phyloP scores from a whole-genome alignment of 2,888 invertebrate genomes.

The Encarsia formosa region DNA sequence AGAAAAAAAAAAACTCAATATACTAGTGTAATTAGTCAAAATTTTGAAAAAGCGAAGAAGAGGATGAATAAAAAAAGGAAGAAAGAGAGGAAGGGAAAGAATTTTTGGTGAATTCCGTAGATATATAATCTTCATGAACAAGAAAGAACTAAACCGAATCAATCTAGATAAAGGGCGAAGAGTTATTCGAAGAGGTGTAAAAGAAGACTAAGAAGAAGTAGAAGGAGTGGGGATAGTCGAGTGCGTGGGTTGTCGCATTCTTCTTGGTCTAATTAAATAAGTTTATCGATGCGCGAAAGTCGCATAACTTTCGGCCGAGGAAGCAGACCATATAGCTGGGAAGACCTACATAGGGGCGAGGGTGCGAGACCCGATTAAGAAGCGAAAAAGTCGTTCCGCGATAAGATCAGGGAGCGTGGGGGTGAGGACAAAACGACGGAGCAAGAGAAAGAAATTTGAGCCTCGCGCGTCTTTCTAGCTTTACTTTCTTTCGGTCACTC shows the following conservation, averaged over 20 bases:
- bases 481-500: neutral
- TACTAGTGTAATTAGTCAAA: too few species aligned
- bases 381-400: constrained; percentile 19
- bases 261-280: constrained; percentile 17
- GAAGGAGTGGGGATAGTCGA: neutral
- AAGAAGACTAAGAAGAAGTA: neutral
- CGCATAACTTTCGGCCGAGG: constrained; percentile 15
- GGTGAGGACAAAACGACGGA: neutral
- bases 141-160: too few species aligned
- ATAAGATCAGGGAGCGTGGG: constrained; percentile 7
- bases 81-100: too few species aligned
- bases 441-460: constrained; percentile 13
- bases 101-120: too few species aligned
- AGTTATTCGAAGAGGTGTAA: too few species aligned
- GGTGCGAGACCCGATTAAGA: constrained; percentile 17
- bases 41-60: too few species aligned
- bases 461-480: constrained; percentile 1
- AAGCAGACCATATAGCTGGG: too few species aligned
- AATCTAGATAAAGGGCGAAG: too few species aligned
- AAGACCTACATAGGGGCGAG: too few species aligned
- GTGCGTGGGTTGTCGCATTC: neutral
- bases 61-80: too few species aligned
- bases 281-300: constrained; percentile 16
- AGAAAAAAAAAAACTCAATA: too few species aligned
- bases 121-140: too few species aligned